Percentiles rank a stretch among this genome's conserved stretches.
Evolutionary conservation across 2,888 invertebrate species (phyloP).

Genomic region (Oligia strigilis): DNA sequence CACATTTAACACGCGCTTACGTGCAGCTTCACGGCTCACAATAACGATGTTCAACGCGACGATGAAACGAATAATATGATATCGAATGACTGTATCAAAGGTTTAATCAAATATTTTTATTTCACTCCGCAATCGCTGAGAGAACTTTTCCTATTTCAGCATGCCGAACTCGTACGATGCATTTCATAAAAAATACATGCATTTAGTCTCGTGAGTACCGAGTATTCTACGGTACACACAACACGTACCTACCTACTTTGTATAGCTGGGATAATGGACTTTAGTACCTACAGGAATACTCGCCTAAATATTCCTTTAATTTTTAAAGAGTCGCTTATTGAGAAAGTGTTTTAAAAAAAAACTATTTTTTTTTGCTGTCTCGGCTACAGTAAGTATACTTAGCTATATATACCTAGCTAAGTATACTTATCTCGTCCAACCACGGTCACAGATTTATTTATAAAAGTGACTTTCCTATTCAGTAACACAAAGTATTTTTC

Average conservation of each 20-base stretch:
- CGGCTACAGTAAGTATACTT: background rate
- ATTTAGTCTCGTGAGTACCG: conserved; percentile 13
- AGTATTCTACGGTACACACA: conserved; percentile 8
- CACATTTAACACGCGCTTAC: background rate
- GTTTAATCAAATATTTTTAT: conserved; percentile 34
- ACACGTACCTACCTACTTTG: conserved; percentile 1
- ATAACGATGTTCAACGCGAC: background rate
- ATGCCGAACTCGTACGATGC: conserved; percentile 43
- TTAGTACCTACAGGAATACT: background rate
- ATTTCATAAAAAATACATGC: conserved; percentile 59
- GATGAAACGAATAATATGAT: conserved; percentile 1
- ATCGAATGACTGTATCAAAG: conserved; percentile 14
- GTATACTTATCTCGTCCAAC: background rate
- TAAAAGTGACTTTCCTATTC: conserved; percentile 4
- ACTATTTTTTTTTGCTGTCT: background rate
- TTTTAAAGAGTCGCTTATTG: conserved; percentile 12
- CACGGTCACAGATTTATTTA: background rate
- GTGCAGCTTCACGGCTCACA: background rate
- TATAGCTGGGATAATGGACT: conserved; percentile 18
- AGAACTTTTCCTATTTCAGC: conserved; percentile 60
- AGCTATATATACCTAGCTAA: too few relatives aligned
- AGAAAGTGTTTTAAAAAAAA: background rate
- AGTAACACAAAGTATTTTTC: conserved; percentile 18
- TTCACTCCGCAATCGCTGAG: conserved; percentile 23
- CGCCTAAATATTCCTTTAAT: background rate